Evolutionary conservation across 2,113 vertebrate species (phyloP).

Genomic region (Vombatus ursinus): DNA sequence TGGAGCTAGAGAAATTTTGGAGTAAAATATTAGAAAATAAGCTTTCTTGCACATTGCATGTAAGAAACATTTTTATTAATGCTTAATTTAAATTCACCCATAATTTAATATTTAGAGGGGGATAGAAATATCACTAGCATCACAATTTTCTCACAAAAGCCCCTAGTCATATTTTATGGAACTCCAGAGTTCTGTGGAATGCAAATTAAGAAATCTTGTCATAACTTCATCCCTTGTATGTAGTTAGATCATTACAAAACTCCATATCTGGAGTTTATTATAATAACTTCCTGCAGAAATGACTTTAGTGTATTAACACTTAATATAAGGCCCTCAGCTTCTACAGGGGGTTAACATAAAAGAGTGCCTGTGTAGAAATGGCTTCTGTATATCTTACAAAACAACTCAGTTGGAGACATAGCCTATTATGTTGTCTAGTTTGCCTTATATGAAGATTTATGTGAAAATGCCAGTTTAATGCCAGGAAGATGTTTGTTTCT

Average conservation of each 20-base stretch:
- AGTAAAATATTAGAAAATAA: background rate
- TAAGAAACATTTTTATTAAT: background rate
- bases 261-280: background rate
- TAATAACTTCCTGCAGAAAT: background rate
- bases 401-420: background rate
- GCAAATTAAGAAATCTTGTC: background rate
- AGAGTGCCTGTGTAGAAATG: background rate
- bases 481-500: background rate
- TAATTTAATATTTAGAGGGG: background rate
- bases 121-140: background rate
- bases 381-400: background rate
- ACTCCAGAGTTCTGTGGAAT: background rate
- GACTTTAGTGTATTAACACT: background rate
- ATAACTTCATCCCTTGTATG: background rate
- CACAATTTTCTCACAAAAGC: background rate
- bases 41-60: background rate
- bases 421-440: background rate
- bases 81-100: background rate
- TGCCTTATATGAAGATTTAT: background rate
- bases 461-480: background rate
- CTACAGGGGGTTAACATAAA: background rate
- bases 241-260: background rate
- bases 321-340: background rate
- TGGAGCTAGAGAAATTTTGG: background rate
- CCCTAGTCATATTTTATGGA: background rate